These are phyloP conservation scores for Reticulitermes lucifugus DNA, from an alignment of 2,888 invertebrate genomes.

Conservation along the genomic window DNA sequence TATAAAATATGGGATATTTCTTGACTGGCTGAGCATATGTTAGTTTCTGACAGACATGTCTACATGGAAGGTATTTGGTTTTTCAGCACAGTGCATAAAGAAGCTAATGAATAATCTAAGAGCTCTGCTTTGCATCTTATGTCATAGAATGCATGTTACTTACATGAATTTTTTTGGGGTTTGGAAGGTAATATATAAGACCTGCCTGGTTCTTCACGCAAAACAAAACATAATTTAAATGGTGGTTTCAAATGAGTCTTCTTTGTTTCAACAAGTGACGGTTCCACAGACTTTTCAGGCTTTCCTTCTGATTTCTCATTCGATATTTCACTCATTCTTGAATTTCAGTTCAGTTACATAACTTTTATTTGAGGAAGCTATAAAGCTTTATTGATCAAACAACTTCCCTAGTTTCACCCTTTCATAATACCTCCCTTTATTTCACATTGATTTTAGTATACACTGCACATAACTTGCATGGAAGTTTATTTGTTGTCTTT, in stretches of 20 bases:
- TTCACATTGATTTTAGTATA: no score
- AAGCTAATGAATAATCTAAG: no score
- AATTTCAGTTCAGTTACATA: background rate
- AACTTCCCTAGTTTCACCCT: background rate
- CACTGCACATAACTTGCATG: no score
- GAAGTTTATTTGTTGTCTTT: no score
- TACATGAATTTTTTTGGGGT: constrained; percentile 22
- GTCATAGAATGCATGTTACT: background rate
- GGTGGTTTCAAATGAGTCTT: constrained; percentile 38
- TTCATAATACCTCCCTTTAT: no score
- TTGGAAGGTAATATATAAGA: constrained; percentile 46
- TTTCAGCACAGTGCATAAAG: no score
- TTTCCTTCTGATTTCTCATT: constrained; percentile 8
- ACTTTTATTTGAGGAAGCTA: background rate
- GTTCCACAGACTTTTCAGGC: constrained; percentile 31
- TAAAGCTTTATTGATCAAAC: constrained; percentile 6
- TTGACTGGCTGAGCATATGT: no score
- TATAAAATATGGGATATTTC: no score
- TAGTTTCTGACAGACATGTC: no score
- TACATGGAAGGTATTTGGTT: no score
- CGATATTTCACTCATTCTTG: constrained; percentile 17
- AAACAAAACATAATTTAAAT: constrained; percentile 49
- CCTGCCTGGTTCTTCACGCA: constrained; percentile 47
- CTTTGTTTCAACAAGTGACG: constrained; percentile 10
- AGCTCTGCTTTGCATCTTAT: no score